Percentiles rank a stretch among this genome's conserved stretches.
These are phyloP conservation scores for Chloebia gouldiae DNA, from an alignment of 2,113 vertebrate species.

Conservation along the genomic window DNA sequence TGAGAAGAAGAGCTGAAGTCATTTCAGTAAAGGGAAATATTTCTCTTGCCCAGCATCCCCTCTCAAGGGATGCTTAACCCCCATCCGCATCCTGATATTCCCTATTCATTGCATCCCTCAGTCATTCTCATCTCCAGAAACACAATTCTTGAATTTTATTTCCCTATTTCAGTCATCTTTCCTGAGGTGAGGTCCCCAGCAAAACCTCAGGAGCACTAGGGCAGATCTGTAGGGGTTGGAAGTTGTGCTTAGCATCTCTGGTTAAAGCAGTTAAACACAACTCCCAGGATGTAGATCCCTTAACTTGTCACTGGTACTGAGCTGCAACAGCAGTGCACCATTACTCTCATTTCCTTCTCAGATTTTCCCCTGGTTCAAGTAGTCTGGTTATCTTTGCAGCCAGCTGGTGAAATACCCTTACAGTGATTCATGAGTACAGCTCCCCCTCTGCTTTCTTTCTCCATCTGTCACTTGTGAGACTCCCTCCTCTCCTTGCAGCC, in stretches of 20 bases:
- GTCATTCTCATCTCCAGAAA: background rate
- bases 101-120: background rate
- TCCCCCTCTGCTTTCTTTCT: constrained; percentile 7
- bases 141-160: background rate
- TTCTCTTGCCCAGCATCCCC: background rate
- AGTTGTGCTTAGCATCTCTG: background rate
- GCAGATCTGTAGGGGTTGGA: background rate
- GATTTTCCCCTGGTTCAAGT: background rate
- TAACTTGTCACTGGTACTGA: background rate
- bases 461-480: constrained; percentile 28
- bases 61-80: constrained; percentile 7
- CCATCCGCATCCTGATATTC: background rate
- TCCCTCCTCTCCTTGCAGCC: background rate
- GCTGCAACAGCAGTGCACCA: background rate
- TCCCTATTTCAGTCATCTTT: background rate
- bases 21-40: background rate
- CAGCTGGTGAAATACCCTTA: constrained; percentile 31
- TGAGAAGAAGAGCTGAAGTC: constrained; percentile 3
- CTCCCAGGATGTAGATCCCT: background rate
- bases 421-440: background rate
- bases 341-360: constrained; percentile 17
- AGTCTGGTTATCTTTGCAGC: constrained; percentile 20
- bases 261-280: background rate
- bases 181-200: background rate
- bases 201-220: background rate